phyloP scores from a whole-genome alignment of 92 coral and sea anemone genomes.

The Muricea muricata region DNA sequence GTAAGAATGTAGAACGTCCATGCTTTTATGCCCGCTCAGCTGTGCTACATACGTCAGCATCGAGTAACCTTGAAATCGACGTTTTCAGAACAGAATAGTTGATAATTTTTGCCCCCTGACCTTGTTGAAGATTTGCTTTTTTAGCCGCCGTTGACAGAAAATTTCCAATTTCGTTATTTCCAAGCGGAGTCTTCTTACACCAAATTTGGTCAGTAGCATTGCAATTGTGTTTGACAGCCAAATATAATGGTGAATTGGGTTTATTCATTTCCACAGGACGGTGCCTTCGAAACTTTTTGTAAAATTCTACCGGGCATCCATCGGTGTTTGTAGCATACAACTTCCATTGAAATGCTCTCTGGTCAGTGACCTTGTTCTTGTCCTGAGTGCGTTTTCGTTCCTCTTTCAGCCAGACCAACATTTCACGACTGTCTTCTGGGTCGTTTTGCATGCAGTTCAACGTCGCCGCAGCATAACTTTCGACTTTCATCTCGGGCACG shows the following conservation, averaged over 20 bases:
- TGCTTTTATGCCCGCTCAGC: conserved; percentile 49
- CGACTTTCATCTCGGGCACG: conserved; percentile 50
- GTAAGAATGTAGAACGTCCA: conserved; percentile 47
- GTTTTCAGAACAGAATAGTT: conserved; percentile 33
- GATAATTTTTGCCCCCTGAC: conserved; percentile 1
- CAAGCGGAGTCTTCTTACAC: conserved; percentile 46
- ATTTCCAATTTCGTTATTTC: conserved; percentile 32
- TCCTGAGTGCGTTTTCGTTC: conserved; percentile 33
- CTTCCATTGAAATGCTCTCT: conserved; percentile 56
- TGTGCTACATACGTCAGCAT: conserved; percentile 51
- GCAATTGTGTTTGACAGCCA: too few relatives aligned
- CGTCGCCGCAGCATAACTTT: conserved; percentile 56
- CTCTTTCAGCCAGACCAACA: conserved; percentile 49
- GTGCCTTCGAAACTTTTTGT: conserved; percentile 62
- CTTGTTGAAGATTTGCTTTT: conserved; percentile 39
- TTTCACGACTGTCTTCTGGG: conserved; percentile 37
- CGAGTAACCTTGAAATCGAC: conserved; percentile 38
- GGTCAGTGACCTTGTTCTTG: conserved; percentile 14
- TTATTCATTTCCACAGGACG: conserved; percentile 62
- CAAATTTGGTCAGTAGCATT: background rate
- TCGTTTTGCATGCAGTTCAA: conserved; percentile 41
- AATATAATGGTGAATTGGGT: conserved; percentile 57
- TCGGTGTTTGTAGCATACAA: conserved; percentile 58
- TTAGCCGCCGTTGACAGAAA: conserved; percentile 43
- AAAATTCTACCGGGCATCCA: conserved; percentile 53